A percentile compares a stretch with the other conserved stretches of the same genome.
These are phyloP conservation scores for Oxyruncus cristatus DNA, from an alignment of 2,113 vertebrate genomes.

Conservation along the genomic window DNA sequence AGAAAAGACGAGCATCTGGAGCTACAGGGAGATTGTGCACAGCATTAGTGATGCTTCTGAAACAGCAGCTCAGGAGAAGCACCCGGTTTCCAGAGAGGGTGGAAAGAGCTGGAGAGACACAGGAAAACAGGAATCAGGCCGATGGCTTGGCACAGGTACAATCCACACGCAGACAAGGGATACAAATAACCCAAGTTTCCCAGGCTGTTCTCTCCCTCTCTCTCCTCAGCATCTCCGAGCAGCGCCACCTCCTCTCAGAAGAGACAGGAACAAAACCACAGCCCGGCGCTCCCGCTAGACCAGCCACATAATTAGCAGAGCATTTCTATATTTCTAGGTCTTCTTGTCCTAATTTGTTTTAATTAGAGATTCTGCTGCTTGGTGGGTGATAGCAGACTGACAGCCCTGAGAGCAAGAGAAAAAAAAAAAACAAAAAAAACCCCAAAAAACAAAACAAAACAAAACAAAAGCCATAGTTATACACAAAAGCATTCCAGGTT, in stretches of 20 bases:
- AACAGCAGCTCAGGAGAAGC: background rate
- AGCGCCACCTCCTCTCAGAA: background rate
- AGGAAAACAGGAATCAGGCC: fast-evolving
- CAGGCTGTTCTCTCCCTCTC: background rate
- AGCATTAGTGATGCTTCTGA: background rate
- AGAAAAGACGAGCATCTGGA: background rate
- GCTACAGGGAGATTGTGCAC: background rate
- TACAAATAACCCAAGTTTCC: background rate
- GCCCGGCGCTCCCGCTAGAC: background rate
- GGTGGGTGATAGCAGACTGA: background rate
- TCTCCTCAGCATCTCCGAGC: background rate
- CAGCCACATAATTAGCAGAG: background rate
- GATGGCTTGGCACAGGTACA: fast-evolving
- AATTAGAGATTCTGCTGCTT: background rate
- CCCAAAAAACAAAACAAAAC: too few species aligned
- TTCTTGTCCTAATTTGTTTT: slow-evolving; percentile 5
- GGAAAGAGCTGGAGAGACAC: background rate
- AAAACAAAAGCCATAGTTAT: background rate
- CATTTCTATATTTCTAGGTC: background rate
- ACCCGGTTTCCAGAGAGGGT: background rate
- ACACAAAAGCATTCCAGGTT: background rate
- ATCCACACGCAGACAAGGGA: fast-evolving
- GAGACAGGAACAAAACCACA: background rate
- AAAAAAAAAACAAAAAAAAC: too few species aligned
- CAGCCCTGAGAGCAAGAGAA: background rate